Percentiles rank a stretch among this genome's conserved stretches.
Evolutionary conservation across 2,888 invertebrate species (phyloP).

Genomic region (Pristionchus exspectatus): DNA sequence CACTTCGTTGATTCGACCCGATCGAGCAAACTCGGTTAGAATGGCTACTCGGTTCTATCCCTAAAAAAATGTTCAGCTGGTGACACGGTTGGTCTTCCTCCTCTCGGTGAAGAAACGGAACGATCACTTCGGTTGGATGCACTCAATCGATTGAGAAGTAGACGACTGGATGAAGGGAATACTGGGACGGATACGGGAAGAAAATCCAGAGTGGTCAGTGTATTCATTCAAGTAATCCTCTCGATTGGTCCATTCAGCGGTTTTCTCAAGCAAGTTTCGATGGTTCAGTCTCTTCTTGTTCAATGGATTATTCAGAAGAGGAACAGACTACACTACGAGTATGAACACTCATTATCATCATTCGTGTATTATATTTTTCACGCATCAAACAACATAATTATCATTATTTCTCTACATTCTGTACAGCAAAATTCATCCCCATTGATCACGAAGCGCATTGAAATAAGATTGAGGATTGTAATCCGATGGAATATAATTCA

Average conservation of each 20-base stretch:
- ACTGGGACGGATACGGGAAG: neutral
- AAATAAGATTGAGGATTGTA: conserved; percentile 13
- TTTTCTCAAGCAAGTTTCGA: conserved; percentile 44
- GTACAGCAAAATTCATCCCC: neutral
- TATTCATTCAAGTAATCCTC: neutral
- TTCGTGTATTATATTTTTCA: neutral
- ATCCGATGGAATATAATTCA: neutral
- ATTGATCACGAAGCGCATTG: neutral
- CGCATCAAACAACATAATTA: neutral
- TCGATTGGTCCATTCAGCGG: neutral
- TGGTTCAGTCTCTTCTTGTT: conserved; percentile 19
- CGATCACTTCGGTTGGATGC: conserved; percentile 35
- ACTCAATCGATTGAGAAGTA: conserved; percentile 4
- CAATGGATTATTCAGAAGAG: conserved; percentile 52
- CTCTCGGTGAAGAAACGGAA: conserved; percentile 44
- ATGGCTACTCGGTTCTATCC: neutral
- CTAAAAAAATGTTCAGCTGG: neutral
- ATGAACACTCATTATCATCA: neutral
- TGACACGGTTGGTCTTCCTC: conserved; percentile 45
- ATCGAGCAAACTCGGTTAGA: conserved; percentile 27
- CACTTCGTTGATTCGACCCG: conserved; percentile 60
- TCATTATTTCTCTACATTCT: neutral
- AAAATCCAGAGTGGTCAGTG: conserved; percentile 36
- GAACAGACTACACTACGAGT: conserved; percentile 34
- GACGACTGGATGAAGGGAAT: neutral